These are phyloP conservation scores for Pedicia rivosa DNA, from an alignment of 2,888 invertebrate genomes.

Conservation along the genomic window DNA sequence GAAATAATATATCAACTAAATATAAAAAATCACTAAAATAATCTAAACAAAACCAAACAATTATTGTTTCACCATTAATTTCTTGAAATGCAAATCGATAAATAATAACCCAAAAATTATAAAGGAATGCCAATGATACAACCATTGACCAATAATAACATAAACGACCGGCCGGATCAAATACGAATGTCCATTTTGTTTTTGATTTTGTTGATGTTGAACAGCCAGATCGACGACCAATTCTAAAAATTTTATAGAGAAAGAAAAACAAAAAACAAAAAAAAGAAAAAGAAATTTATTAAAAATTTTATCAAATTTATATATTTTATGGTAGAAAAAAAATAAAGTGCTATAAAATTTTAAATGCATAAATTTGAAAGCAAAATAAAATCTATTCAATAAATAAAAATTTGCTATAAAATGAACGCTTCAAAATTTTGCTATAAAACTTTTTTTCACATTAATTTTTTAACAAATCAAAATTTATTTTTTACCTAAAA, in stretches of 20 bases:
- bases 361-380: no score
- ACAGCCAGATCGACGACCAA: slow-evolving; percentile 16
- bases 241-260: slow-evolving; percentile 13
- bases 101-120: slow-evolving; percentile 96
- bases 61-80: slow-evolving; percentile 80
- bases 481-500: no score
- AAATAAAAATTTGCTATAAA: no score
- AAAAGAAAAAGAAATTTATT: no score
- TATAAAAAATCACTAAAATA: slow-evolving; percentile 94
- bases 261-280: no score
- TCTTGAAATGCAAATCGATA: slow-evolving; percentile 98
- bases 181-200: slow-evolving; percentile 82
- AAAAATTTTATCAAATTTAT: no score
- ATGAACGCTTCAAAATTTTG: no score
- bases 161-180: slow-evolving; percentile 92
- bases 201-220: slow-evolving; percentile 20
- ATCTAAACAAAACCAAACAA: slow-evolving; percentile 94
- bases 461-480: no score
- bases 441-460: no score
- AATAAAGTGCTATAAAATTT: no score
- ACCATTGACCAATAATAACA: slow-evolving; percentile 98
- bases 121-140: slow-evolving; percentile 87
- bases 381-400: no score
- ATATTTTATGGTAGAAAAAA: no score
- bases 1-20: slow-evolving; percentile 89